These are phyloP conservation scores for Zapus hudsonius DNA, from an alignment of 2,113 vertebrate genomes.

Conservation along the genomic window DNA sequence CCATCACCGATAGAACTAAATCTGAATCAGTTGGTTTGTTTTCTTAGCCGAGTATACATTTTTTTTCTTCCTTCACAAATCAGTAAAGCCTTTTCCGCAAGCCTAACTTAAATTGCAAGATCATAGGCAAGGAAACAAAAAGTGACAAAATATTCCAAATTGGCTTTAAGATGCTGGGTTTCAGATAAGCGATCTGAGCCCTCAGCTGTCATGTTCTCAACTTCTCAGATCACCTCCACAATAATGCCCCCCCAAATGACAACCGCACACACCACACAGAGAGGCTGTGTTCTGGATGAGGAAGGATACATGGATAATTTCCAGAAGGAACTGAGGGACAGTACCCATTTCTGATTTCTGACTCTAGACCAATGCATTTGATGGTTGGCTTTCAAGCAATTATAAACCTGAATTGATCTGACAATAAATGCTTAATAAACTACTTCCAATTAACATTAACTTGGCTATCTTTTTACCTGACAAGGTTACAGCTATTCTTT, in stretches of 20 bases:
- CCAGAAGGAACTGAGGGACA: background rate
- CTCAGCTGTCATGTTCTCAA: background rate
- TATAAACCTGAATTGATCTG: constrained; percentile 60
- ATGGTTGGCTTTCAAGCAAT: constrained; percentile 48
- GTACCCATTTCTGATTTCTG: constrained; percentile 36
- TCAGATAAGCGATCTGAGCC: background rate
- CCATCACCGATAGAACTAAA: background rate
- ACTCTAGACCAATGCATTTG: constrained; percentile 32
- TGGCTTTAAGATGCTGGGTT: constrained; percentile 45
- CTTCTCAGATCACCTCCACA: constrained; percentile 21
- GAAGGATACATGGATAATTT: background rate
- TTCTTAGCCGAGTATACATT: background rate
- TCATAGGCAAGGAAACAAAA: background rate
- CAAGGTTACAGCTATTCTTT: background rate
- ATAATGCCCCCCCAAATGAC: background rate
- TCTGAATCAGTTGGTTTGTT: background rate
- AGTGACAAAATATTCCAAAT: background rate
- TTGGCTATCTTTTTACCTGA: constrained; percentile 56
- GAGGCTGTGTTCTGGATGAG: background rate
- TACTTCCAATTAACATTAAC: constrained; percentile 70
- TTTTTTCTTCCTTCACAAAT: background rate
- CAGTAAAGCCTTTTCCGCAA: constrained; percentile 37
- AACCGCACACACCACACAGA: background rate
- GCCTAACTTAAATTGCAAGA: constrained; percentile 53
- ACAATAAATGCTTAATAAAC: constrained; percentile 24